These are phyloP conservation scores for Tachuris rubrigastra DNA, from an alignment of 2,113 vertebrate genomes.

Conservation along the genomic window DNA sequence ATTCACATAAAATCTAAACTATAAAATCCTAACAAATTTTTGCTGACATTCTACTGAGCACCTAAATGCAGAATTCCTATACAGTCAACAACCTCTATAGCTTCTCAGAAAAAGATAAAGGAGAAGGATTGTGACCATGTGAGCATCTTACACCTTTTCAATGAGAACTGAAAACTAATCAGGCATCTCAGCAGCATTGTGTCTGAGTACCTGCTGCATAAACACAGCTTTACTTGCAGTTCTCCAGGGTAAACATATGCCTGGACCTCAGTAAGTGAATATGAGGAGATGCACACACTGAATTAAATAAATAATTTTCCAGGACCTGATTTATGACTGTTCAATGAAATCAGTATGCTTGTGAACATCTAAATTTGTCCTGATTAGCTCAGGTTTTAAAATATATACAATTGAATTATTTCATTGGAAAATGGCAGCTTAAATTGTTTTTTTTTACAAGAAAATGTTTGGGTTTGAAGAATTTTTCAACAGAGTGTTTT, in stretches of 20 bases:
- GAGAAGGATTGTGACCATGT: background rate
- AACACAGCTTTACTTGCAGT: background rate
- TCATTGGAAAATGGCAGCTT: background rate
- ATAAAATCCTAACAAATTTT: background rate
- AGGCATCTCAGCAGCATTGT: background rate
- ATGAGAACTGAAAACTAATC: background rate
- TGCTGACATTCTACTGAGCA: background rate
- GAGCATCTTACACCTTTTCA: background rate
- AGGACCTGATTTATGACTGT: background rate
- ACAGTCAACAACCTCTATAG: background rate
- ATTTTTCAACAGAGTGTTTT: background rate
- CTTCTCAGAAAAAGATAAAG: background rate
- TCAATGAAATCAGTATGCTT: background rate
- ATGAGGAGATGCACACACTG: background rate
- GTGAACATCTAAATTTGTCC: background rate
- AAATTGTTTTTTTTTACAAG: background rate
- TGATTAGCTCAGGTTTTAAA: background rate
- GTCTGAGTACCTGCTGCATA: background rate
- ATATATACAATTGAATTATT: background rate
- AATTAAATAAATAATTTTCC: background rate
- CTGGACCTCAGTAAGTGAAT: background rate
- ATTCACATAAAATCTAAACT: background rate
- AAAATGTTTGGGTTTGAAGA: background rate
- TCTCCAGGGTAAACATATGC: background rate
- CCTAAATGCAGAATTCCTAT: background rate